Evolutionary conservation across 2,797 vertebrate species (phyloP), one percentile per base, ranked within the genome.

Genomic region (Schizopygopsis pylzovi): DNA sequence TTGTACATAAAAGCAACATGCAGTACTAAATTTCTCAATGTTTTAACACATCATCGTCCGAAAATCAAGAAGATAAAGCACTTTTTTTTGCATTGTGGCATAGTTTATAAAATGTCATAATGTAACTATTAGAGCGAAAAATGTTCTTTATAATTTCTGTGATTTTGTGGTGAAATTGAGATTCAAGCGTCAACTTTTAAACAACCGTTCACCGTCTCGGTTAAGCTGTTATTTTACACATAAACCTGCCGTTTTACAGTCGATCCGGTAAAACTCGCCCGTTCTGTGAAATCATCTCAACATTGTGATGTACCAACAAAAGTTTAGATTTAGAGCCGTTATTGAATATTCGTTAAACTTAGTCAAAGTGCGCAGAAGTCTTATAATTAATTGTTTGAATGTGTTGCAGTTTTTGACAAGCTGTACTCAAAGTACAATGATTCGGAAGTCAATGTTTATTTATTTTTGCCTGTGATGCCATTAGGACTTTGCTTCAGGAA

Each of bases 351-450:
- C 49, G 47, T 73, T 79, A 67, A 25, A 63, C n/a, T 63, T 63
- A 5, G 25, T 84, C 83, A 16, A 72, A 25, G 11, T 75, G 61
- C 73, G 11, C 52, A 76, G n/a, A 70, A 78, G 79, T 68, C 39
- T 63, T 45, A 45, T 39, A 52, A n/a, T 52, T 11, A 52, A n/a
- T 52, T 6, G 52, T 68, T 79, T 71, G 65, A 85, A 45, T 79
- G 81, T 77, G 72, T 85, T 87, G 84, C 89, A 71, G 85, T 90
- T 90, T 85, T 85, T 80, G 90, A 90, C 88, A 81, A 90, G 68
- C 87, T 91, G 90, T 89, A 84, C 76, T 59, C 39, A 37, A 61
- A 78, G 72, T 80, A 73, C 87, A 82, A 79, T 25, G 45, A 86
- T 86, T 25, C 77, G 77, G 52, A 79, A 81, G 82, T 90, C 41